Percentiles rank a stretch among this genome's conserved stretches.
Evolutionary conservation across 2,797 vertebrate species (phyloP).

Genomic region (Poecile montanus): DNA sequence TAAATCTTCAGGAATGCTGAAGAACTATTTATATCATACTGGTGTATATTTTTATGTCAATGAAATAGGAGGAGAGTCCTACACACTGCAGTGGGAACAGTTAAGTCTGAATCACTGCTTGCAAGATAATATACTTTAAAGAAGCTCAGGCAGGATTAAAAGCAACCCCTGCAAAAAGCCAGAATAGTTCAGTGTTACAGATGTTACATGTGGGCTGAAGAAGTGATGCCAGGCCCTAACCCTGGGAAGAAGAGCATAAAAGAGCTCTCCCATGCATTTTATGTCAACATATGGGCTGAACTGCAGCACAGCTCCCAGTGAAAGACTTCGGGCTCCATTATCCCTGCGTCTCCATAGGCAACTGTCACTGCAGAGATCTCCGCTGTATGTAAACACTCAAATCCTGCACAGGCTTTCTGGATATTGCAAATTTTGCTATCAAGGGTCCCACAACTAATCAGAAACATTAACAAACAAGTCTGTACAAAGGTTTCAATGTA

Average conservation of each 20-base stretch:
- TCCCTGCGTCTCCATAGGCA: conserved; percentile 55
- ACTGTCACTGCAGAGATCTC: conserved; percentile 64
- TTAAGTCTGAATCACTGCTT: conserved; percentile 65
- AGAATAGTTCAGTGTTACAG: conserved; percentile 44
- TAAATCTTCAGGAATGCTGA: conserved; percentile 33
- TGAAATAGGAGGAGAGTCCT: conserved; percentile 69
- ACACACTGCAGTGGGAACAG: conserved; percentile 61
- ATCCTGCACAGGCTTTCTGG: not conserved
- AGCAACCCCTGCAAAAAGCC: conserved; percentile 53
- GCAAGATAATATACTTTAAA: conserved; percentile 56
- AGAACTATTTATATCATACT: conserved; percentile 62
- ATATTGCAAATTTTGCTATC: conserved; percentile 1
- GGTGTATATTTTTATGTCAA: conserved; percentile 67
- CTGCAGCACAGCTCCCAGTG: conserved; percentile 17
- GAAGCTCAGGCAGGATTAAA: conserved; percentile 53
- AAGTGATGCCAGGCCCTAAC: conserved; percentile 21
- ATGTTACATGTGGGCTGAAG: conserved; percentile 36
- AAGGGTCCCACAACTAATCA: not conserved
- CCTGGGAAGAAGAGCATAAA: not conserved
- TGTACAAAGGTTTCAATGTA: not conserved
- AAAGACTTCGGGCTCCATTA: conserved; percentile 57
- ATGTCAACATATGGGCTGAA: conserved; percentile 36
- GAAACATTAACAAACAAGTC: not conserved
- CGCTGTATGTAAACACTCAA: conserved; percentile 51
- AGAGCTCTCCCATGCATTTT: not conserved